Conservation (phyloP, 2,888 invertebrate species). For the Lepetodrilus schrolli region DNA sequence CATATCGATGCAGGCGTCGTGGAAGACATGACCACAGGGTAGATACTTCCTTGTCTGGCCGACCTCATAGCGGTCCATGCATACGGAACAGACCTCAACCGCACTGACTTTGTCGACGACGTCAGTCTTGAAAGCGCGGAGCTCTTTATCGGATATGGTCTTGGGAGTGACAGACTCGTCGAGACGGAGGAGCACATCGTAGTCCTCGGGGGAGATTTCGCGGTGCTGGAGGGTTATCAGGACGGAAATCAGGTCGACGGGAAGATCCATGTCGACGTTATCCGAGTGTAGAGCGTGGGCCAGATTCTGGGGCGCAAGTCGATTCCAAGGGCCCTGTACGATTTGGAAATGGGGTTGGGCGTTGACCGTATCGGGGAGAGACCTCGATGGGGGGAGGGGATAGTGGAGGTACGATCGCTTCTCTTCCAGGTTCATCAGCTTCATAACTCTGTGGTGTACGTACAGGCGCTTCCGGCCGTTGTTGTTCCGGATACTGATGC, state of each 20-base stretch:
- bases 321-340: neutral
- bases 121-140: constrained; percentile 60
- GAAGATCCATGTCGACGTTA: constrained; percentile 46
- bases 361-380: neutral
- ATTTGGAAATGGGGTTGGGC: neutral
- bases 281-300: constrained; percentile 52
- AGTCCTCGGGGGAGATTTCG: constrained; percentile 74
- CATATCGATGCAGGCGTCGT: constrained; percentile 69
- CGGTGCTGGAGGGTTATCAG: constrained; percentile 69
- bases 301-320: constrained; percentile 50
- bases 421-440: constrained; percentile 51
- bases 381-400: neutral
- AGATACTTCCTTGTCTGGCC: constrained; percentile 66
- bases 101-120: constrained; percentile 44
- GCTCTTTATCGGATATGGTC: constrained; percentile 54
- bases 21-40: constrained; percentile 72
- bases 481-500: constrained; percentile 57
- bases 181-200: constrained; percentile 68
- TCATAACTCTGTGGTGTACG: constrained; percentile 62
- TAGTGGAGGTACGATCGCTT: constrained; percentile 33
- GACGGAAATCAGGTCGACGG: constrained; percentile 52
- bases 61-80: constrained; percentile 66
- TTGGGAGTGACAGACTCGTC: constrained; percentile 71
- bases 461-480: constrained; percentile 56
- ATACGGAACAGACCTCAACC: constrained; percentile 65